These are phyloP conservation scores for Neodiprion pinetum DNA, from an alignment of 1,140 invertebrate genomes.

Conservation along the genomic window DNA sequence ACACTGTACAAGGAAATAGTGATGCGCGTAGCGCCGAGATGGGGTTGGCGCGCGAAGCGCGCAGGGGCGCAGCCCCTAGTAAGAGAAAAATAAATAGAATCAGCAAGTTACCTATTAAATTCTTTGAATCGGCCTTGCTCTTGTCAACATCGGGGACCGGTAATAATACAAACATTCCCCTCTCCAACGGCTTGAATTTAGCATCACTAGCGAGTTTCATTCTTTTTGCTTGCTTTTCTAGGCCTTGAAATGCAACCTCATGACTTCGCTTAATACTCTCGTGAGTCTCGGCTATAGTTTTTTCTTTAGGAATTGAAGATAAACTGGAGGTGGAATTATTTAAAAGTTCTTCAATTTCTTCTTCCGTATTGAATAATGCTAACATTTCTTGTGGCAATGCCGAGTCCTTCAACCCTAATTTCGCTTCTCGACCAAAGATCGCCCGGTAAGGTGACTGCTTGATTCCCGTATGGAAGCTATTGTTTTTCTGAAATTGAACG, in stretches of 20 bases:
- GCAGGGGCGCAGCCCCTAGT: no score
- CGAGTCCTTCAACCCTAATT: background rate
- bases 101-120: no score
- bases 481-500: conserved; percentile 44
- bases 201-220: background rate
- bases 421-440: conserved; percentile 34
- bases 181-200: no score
- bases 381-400: background rate
- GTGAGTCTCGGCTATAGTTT: background rate
- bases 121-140: no score
- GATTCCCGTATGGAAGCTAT: conserved; percentile 36
- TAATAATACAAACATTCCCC: no score
- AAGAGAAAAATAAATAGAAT: no score
- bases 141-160: no score
- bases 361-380: background rate
- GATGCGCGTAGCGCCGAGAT: no score
- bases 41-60: no score
- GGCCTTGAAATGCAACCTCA: conserved; percentile 2
- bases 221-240: background rate
- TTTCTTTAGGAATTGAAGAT: background rate
- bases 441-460: conserved; percentile 40
- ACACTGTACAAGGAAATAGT: no score
- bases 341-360: background rate
- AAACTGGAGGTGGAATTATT: background rate
- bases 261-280: conserved; percentile 1